These are phyloP conservation scores for Clanis bilineata DNA, from an alignment of 2,888 invertebrate genomes.

Conservation along the genomic window DNA sequence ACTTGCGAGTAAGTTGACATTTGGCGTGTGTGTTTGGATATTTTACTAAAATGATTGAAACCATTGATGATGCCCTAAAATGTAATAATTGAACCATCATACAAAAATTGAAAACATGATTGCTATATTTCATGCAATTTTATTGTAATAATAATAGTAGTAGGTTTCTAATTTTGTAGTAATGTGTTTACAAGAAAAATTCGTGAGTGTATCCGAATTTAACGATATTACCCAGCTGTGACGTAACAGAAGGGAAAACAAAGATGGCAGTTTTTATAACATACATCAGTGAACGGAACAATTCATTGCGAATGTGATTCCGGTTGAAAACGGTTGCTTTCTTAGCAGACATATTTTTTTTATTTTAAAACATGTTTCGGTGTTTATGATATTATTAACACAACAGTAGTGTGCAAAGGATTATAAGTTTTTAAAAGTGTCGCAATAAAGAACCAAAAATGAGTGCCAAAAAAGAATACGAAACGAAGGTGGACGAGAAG, in stretches of 20 bases:
- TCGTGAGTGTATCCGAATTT: not conserved
- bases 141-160: too few species aligned
- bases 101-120: too few species aligned
- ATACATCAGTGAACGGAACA: constrained; percentile 24
- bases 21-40: too few species aligned
- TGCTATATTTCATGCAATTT: too few species aligned
- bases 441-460: constrained; percentile 41
- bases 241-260: constrained; percentile 24
- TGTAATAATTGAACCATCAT: too few species aligned
- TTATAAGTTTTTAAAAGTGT: constrained; percentile 9
- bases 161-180: too few species aligned
- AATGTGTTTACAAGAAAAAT: not conserved
- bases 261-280: constrained; percentile 18
- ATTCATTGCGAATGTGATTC: constrained; percentile 57
- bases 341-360: constrained; percentile 27
- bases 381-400: constrained; percentile 21
- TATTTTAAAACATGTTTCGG: constrained; percentile 51
- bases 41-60: too few species aligned
- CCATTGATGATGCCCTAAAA: too few species aligned
- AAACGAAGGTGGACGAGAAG: constrained; percentile 59
- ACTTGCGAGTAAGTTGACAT: too few species aligned
- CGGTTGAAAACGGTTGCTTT: constrained; percentile 39
- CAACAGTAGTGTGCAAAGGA: constrained; percentile 30
- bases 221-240: constrained; percentile 21
- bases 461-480: constrained; percentile 68